Evolutionary conservation across 1,140 invertebrate genomes (phyloP).

Genomic region (Aricia agestis): DNA sequence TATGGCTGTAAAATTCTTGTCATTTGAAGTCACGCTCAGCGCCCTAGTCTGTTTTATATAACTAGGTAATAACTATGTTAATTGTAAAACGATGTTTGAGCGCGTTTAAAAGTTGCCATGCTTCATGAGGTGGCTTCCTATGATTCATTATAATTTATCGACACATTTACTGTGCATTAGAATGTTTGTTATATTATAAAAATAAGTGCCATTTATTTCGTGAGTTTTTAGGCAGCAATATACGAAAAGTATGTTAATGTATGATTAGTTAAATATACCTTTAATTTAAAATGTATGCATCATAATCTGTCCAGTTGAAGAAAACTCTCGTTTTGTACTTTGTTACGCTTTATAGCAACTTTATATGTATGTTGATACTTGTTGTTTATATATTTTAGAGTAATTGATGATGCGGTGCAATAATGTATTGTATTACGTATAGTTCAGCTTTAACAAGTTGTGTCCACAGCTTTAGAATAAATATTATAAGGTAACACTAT

Average conservation of each 20-base stretch:
- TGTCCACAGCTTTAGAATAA: slow-evolving; percentile 33
- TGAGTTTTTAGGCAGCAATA: not conserved
- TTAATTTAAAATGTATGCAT: not conserved
- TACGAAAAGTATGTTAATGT: not conserved
- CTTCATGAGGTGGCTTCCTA: too few species aligned
- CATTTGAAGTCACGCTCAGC: not conserved
- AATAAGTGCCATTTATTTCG: not conserved
- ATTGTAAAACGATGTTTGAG: too few species aligned
- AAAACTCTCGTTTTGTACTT: not conserved
- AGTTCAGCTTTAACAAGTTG: slow-evolving; percentile 20
- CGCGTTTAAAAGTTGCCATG: too few species aligned
- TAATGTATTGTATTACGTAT: slow-evolving; percentile 6
- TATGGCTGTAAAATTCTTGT: not conserved
- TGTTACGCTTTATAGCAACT: slow-evolving; percentile 5
- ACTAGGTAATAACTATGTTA: not conserved
- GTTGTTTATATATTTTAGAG: slow-evolving; percentile 12
- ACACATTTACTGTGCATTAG: too few species aligned
- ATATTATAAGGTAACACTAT: slow-evolving; percentile 28
- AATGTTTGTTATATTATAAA: not conserved
- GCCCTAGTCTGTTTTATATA: not conserved
- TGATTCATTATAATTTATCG: too few species aligned
- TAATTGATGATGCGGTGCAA: not conserved
- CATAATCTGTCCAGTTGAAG: slow-evolving; percentile 1
- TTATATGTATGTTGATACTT: slow-evolving; percentile 2
- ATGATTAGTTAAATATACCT: not conserved